Base-by-base conservation (phyloP, 2,888 invertebrate genomes). In the Prenolepis imparis region DNA sequence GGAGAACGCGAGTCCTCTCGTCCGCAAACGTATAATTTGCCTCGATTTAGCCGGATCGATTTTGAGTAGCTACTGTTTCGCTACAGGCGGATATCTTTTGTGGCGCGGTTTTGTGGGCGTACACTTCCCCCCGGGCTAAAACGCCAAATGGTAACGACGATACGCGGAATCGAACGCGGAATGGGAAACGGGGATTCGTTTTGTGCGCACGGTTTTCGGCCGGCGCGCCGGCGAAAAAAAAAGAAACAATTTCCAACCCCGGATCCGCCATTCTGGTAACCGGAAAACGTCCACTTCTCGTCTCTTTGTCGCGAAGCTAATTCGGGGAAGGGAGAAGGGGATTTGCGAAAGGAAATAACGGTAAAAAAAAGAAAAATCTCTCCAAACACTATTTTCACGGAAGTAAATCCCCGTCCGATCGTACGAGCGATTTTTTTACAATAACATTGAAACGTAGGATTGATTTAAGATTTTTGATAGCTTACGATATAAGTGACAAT, bases 11-110 rank as follows among this genome's bases (percentile, higher is more conserved):
- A 92, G 92, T 5, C 24, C 55, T n/a, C 59, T 91, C 92, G 92
- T 90, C 91, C 90, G 91, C 92, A 93, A 52, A 92, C 92, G 92
- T 94, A 93, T 94, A 94, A 94, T 94, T 94, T 94, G 91, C 91
- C 90, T 91, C 91, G 92, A 91, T 92, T 91, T 90, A 89, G 90
- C 83, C 87, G 91, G 91, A 93, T 94, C 93, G 93, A 94, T 94
- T 93, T 92, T 93, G 92, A 93, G 90, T 93, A 92, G 93, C 93
- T 92, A 93, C 93, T 91, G 93, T 94, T 93, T 94, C 91, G 93
- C 93, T 93, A 94, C 92, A 92, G 91, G 93, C 94, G 93, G 94
- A 94, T 94, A 94, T 94, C 93, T 94, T 94, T 94, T 94, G 94
- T 94, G 93, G 92, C 90, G 91, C 92, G 91, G 90, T 90, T 90